Evolutionary conservation across 2,113 vertebrate species (phyloP).

Genomic region (Tapirus terrestris): DNA sequence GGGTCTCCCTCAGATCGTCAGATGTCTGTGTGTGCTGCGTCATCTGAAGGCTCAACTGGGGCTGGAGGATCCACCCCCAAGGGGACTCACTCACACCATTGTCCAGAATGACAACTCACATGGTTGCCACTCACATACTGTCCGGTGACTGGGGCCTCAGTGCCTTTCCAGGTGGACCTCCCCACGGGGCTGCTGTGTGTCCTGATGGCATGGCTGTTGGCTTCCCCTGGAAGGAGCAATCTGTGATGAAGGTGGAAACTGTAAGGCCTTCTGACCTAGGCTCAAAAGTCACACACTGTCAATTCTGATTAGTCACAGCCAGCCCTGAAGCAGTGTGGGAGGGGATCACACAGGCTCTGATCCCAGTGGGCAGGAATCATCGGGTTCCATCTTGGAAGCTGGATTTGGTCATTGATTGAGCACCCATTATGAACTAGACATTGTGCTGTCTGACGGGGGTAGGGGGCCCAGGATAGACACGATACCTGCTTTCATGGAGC

Average conservation of each 20-base stretch:
- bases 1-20: not conserved
- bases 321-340: not conserved
- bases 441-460: too few species aligned
- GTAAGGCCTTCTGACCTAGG: not conserved
- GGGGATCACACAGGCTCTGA: not conserved
- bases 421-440: not conserved
- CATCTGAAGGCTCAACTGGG: not conserved
- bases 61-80: not conserved
- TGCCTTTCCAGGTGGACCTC: not conserved
- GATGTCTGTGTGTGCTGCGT: not conserved
- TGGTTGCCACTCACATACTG: not conserved
- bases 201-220: not conserved
- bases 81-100: too few species aligned
- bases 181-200: not conserved
- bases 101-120: not conserved
- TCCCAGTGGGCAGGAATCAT: rapidly evolving
- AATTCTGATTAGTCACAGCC: not conserved
- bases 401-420: not conserved
- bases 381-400: not conserved
- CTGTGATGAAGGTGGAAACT: not conserved
- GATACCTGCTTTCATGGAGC: not conserved
- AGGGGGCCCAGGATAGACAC: not conserved
- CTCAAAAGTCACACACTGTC: not conserved
- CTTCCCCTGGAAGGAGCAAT: not conserved
- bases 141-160: not conserved